Evolutionary conservation across 2,888 invertebrate genomes (phyloP).

Genomic region (Polyommatus iphigenia): DNA sequence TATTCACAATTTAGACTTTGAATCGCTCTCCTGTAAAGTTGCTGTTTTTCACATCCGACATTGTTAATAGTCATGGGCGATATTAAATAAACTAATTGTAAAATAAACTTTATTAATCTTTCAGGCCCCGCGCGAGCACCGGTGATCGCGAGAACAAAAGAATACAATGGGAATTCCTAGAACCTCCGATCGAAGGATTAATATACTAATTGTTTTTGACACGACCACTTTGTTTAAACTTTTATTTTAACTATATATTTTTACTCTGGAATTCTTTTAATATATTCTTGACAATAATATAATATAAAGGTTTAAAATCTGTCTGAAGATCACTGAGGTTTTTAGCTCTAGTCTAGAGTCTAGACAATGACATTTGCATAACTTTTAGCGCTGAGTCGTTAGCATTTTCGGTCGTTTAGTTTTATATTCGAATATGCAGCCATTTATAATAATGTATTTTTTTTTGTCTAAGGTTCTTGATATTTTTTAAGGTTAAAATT

Average conservation of each 20-base stretch:
- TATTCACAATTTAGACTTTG: too few relatives aligned
- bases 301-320: constrained; percentile 7
- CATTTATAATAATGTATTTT: not conserved
- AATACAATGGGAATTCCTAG: too few relatives aligned
- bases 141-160: too few relatives aligned
- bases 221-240: not conserved
- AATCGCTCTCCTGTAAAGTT: too few relatives aligned
- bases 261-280: not conserved
- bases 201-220: not conserved
- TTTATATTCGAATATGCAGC: not conserved
- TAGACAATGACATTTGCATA: constrained; percentile 26
- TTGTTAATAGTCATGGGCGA: too few relatives aligned
- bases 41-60: too few relatives aligned
- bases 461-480: not conserved
- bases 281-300: not conserved
- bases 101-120: too few relatives aligned
- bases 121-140: too few relatives aligned
- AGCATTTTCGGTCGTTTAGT: not conserved
- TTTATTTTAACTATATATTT: too few relatives aligned
- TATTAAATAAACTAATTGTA: too few relatives aligned
- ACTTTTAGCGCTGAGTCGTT: not conserved
- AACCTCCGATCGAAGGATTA: too few relatives aligned
- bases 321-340: constrained; percentile 8
- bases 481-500: too few relatives aligned
- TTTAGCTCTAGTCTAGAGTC: constrained; percentile 13